phyloP scores from a whole-genome alignment of 2,888 invertebrate genomes.

The Laspeyria flexula region DNA sequence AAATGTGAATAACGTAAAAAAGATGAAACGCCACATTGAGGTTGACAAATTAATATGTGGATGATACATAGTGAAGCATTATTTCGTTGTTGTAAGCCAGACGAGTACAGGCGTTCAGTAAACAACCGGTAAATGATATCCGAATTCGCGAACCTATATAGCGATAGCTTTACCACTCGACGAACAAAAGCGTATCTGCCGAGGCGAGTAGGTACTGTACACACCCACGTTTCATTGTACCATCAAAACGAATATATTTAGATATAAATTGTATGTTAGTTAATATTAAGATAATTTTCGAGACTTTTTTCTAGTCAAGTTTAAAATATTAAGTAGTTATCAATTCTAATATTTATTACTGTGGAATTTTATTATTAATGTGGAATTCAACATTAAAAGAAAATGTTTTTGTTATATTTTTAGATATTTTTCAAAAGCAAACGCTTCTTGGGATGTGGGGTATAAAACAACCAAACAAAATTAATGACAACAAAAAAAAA shows the following conservation, averaged over 20 bases:
- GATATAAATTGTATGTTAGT: slow-evolving; percentile 8
- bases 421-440: too few species aligned
- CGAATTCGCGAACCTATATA: slow-evolving; percentile 8
- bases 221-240: not conserved
- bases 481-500: too few species aligned
- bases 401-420: too few species aligned
- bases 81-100: slow-evolving; percentile 7
- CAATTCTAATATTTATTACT: too few species aligned
- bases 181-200: slow-evolving; percentile 10
- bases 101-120: not conserved
- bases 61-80: slow-evolving; percentile 14
- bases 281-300: not conserved
- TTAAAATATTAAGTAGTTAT: too few species aligned
- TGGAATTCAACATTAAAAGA: too few species aligned
- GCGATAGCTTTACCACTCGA: not conserved
- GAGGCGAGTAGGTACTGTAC: slow-evolving; percentile 2
- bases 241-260: slow-evolving; percentile 3
- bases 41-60: slow-evolving; percentile 29
- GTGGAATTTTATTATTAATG: too few species aligned
- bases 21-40: slow-evolving; percentile 17
- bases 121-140: slow-evolving; percentile 7
- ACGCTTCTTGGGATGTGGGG: too few species aligned
- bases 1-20: slow-evolving; percentile 16
- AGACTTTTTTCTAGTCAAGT: too few species aligned
- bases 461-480: too few species aligned